These are phyloP conservation scores for Gadus chalcogrammus DNA, from an alignment of 2,113 vertebrate species.

Conservation along the genomic window DNA sequence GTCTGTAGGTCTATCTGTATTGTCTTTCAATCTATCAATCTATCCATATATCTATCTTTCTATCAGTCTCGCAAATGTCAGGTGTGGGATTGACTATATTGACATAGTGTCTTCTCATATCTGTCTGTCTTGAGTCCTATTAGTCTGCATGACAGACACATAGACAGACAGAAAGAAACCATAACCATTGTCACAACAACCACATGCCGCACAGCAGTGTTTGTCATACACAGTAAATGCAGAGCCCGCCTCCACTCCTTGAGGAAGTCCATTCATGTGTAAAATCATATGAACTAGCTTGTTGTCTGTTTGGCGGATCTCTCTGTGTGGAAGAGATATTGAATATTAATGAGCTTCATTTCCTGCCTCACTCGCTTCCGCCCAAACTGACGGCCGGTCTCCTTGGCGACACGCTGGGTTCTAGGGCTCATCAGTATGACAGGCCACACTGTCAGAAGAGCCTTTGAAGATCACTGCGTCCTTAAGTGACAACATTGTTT, in stretches of 20 bases:
- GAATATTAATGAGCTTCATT: slow-evolving; percentile 57
- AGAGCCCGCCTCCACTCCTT: not conserved
- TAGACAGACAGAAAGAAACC: not conserved
- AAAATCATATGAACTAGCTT: slow-evolving; percentile 32
- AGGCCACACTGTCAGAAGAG: slow-evolving; percentile 34
- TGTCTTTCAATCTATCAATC: no score
- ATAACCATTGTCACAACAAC: no score
- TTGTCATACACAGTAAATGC: not conserved
- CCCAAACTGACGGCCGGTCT: slow-evolving; percentile 43
- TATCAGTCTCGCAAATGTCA: no score
- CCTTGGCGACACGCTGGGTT: slow-evolving; percentile 57
- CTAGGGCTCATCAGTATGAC: not conserved
- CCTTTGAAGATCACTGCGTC: slow-evolving; percentile 60
- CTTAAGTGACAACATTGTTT: slow-evolving; percentile 37
- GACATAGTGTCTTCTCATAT: no score
- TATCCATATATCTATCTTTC: no score
- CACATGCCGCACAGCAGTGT: no score
- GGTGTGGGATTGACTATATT: no score
- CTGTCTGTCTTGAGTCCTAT: not conserved
- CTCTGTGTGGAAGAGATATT: slow-evolving; percentile 50
- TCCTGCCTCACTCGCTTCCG: slow-evolving; percentile 49
- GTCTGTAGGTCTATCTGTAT: no score
- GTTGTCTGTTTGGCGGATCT: slow-evolving; percentile 33
- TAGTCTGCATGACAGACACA: not conserved
- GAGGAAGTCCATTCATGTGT: not conserved